A percentile compares a stretch with the other conserved stretches of the same genome.
Conservation (phyloP, 1,140 invertebrate species). For the Drosophila navojoa region DNA sequence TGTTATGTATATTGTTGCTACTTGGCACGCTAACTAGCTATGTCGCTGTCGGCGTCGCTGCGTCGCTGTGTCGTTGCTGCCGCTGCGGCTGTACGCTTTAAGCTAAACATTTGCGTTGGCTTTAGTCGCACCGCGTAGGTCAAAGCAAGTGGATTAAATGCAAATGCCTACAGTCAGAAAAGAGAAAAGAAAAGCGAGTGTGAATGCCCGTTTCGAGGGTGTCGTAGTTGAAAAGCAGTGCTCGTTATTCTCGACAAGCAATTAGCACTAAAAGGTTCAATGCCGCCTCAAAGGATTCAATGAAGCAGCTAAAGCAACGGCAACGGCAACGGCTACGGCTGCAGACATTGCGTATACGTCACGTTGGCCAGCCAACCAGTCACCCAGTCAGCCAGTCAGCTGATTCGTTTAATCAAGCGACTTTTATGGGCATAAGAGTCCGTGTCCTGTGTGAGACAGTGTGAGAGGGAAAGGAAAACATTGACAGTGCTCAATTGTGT, state of each 20-base stretch:
- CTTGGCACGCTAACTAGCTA: constrained; percentile 73
- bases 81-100: constrained; percentile 54
- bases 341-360: constrained; percentile 55
- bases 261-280: constrained; percentile 66
- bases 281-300: constrained; percentile 53
- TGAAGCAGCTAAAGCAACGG: background rate
- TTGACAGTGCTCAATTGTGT: constrained; percentile 63
- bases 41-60: constrained; percentile 33
- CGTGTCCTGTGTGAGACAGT: constrained; percentile 24
- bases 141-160: constrained; percentile 79
- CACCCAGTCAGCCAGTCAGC: background rate
- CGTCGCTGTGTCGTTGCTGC: constrained; percentile 2
- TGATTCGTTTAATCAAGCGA: constrained; percentile 67
- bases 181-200: background rate
- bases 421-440: constrained; percentile 18
- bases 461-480: background rate
- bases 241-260: constrained; percentile 68
- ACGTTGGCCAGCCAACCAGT: constrained; percentile 34
- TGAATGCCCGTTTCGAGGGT: constrained; percentile 25
- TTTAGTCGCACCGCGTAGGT: constrained; percentile 74
- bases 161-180: constrained; percentile 26
- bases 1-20: constrained; percentile 40
- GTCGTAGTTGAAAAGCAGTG: background rate
- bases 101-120: constrained; percentile 54
- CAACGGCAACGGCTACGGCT: background rate